Conservation (phyloP, 2,888 invertebrate genomes). For the Luperina nickerlii region DNA sequence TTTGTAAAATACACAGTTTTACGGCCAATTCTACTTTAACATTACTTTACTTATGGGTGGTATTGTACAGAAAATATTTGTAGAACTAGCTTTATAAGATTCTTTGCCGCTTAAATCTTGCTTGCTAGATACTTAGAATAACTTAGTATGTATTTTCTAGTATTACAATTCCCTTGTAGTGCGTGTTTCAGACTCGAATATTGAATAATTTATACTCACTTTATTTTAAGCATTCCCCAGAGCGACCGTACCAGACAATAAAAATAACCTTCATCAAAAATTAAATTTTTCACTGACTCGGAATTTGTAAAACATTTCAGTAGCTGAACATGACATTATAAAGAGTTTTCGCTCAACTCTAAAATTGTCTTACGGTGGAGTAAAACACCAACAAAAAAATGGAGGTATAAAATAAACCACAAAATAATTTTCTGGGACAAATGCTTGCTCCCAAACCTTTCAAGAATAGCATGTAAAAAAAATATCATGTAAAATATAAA, state of each 20-base stretch:
- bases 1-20: conserved; percentile 47
- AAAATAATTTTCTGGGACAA: conserved; percentile 14
- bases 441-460: conserved; percentile 17
- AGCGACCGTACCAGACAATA: conserved; percentile 41
- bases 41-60: conserved; percentile 15
- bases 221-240: conserved; percentile 30
- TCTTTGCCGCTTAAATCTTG: conserved; percentile 5
- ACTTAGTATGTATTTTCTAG: conserved; percentile 3
- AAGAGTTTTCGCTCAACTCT: conserved; percentile 47
- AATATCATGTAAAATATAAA: conserved; percentile 36
- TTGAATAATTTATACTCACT: conserved; percentile 32
- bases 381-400: conserved; percentile 21
- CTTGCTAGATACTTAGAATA: background rate
- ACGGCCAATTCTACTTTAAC: conserved; percentile 42
- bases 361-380: conserved; percentile 44
- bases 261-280: conserved; percentile 65
- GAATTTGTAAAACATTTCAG: conserved; percentile 62
- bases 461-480: conserved; percentile 18
- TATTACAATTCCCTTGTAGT: conserved; percentile 9
- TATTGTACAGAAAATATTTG: conserved; percentile 23
- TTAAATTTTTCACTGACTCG: conserved; percentile 58
- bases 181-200: background rate
- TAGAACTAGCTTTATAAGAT: conserved; percentile 15
- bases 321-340: conserved; percentile 41
- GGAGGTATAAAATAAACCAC: conserved; percentile 27